phyloP scores from a whole-genome alignment of 2,113 vertebrate species.

The Hydropotes inermis region DNA sequence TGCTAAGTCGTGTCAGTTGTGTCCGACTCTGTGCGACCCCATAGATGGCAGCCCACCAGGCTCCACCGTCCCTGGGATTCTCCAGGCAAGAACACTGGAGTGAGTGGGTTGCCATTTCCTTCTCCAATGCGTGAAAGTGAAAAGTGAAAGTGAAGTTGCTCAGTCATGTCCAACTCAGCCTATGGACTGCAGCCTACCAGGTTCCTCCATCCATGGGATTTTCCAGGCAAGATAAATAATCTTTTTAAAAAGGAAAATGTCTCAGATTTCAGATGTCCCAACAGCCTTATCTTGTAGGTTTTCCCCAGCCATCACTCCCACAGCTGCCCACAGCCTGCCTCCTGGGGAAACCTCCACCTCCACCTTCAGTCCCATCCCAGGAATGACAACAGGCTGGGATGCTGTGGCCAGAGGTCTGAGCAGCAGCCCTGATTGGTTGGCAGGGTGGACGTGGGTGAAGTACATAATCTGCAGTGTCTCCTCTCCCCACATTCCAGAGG shows the following conservation, averaged over 20 bases:
- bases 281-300: neutral
- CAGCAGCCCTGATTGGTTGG: neutral
- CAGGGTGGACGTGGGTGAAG: neutral
- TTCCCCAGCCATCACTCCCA: neutral
- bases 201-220: no score
- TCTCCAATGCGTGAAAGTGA: no score
- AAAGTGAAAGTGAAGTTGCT: no score
- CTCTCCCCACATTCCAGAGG: neutral
- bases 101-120: no score
- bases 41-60: no score
- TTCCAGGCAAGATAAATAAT: no score
- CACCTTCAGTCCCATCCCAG: neutral
- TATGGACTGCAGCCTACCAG: no score
- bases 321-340: neutral
- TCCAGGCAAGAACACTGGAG: no score
- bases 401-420: neutral
- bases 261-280: neutral
- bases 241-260: neutral
- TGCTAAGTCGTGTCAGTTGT: no score
- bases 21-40: no score
- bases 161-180: no score
- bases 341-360: neutral
- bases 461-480: neutral
- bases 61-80: no score
- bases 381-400: neutral